These are phyloP conservation scores for Bungarus multicinctus DNA, from an alignment of 2,113 vertebrate genomes.

Conservation along the genomic window DNA sequence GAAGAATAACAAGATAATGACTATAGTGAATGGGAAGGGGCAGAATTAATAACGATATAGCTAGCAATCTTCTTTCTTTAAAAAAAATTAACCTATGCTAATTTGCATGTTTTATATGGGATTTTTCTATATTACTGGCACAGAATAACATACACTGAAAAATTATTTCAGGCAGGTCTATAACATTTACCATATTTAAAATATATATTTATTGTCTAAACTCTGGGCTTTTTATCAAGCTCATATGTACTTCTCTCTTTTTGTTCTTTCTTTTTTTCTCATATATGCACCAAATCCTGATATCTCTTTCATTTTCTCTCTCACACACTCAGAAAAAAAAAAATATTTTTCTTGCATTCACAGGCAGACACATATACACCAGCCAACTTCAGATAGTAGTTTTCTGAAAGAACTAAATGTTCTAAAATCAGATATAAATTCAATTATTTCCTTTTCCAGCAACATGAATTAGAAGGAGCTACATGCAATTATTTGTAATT, in stretches of 20 bases:
- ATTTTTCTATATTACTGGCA: not conserved
- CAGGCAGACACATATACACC: not conserved
- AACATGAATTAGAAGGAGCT: not conserved
- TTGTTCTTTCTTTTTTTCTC: not conserved
- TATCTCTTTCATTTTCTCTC: not conserved
- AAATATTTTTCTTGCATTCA: not conserved
- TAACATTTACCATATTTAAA: not conserved
- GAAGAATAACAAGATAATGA: not conserved
- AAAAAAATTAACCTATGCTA: not conserved
- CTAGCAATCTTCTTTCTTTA: not conserved
- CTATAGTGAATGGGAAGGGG: not conserved
- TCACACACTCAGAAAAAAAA: not conserved
- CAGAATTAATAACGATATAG: not conserved
- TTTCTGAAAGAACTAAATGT: not conserved
- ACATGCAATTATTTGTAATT: not conserved
- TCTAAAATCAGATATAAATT: conserved; percentile 6
- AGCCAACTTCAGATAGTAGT: not conserved
- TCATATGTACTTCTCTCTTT: not conserved
- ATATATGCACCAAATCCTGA: not conserved
- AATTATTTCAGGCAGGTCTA: not conserved
- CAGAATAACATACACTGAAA: not conserved
- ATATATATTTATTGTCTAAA: not conserved
- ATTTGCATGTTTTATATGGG: not conserved
- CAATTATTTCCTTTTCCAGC: not conserved
- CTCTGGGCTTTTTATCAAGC: not conserved